A percentile compares a stretch with the other conserved stretches of the same genome.
phyloP scores from a whole-genome alignment of 2,888 invertebrate species.

The Keiferia lycopersicella region DNA sequence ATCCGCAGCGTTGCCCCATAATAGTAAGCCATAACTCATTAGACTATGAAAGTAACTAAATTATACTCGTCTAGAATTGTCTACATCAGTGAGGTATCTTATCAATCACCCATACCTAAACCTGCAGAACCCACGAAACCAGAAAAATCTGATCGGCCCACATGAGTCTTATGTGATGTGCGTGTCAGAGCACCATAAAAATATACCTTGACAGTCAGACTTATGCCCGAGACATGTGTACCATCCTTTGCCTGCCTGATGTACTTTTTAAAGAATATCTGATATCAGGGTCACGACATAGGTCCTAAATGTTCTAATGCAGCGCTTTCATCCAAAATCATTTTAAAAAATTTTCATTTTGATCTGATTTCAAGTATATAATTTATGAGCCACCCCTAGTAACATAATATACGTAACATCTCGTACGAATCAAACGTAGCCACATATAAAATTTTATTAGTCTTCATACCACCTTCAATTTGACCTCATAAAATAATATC shows the following conservation, averaged over 20 bases:
- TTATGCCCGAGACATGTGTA: constrained; percentile 50
- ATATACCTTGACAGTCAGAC: constrained; percentile 52
- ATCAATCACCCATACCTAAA: background rate
- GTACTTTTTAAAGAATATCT: no score
- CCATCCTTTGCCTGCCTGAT: constrained; percentile 37
- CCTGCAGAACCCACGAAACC: constrained; percentile 18
- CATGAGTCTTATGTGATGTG: constrained; percentile 37
- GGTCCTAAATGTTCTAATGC: no score
- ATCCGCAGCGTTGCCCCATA: no score
- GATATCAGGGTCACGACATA: no score
- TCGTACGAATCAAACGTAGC: constrained; percentile 14
- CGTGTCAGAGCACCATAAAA: constrained; percentile 61
- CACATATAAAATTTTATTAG: constrained; percentile 29
- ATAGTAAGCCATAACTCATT: no score
- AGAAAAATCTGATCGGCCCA: constrained; percentile 5
- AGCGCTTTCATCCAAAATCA: no score
- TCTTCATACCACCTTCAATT: constrained; percentile 25
- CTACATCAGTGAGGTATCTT: no score
- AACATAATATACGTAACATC: constrained; percentile 3
- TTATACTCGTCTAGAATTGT: no score
- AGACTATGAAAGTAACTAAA: no score
- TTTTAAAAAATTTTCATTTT: no score
- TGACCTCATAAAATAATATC: constrained; percentile 28
- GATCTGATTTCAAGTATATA: no score
- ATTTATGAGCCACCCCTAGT: no score